Evolutionary conservation across 2,797 vertebrate genomes (phyloP).

Genomic region (Apogon hyalosoma): DNA sequence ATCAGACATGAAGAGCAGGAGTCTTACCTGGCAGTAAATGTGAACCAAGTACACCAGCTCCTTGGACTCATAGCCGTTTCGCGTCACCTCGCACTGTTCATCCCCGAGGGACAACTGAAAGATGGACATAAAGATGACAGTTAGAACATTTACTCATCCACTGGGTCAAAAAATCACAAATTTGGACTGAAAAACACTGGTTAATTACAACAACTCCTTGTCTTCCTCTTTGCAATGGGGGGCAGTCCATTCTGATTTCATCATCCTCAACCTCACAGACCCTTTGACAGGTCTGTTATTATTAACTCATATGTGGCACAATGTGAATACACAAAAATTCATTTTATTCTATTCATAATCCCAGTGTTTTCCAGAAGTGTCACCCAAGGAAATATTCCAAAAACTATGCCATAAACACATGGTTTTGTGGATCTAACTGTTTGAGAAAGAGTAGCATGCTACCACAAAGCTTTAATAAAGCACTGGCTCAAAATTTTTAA

Average conservation of each 20-base stretch:
- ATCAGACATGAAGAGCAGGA: not conserved
- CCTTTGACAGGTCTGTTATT: not conserved
- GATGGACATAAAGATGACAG: constrained; percentile 38
- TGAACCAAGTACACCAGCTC: constrained; percentile 97
- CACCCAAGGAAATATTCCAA: not conserved
- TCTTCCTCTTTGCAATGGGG: not conserved
- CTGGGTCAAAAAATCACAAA: not conserved
- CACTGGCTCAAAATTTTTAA: constrained; percentile 10
- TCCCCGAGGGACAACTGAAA: constrained; percentile 90
- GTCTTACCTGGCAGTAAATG: constrained; percentile 95
- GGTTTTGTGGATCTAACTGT: not conserved
- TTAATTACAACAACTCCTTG: constrained; percentile 13
- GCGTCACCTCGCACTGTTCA: constrained; percentile 93
- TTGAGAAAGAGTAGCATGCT: not conserved
- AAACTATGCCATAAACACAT: not conserved
- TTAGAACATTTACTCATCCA: constrained; percentile 13
- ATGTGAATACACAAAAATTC: not conserved
- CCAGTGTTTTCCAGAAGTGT: not conserved
- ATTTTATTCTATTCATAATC: not conserved
- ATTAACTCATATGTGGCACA: not conserved
- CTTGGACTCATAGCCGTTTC: constrained; percentile 95
- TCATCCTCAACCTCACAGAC: not conserved
- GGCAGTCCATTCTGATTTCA: not conserved
- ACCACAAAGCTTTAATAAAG: constrained; percentile 13
- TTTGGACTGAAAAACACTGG: not conserved